Percentiles rank a stretch among this genome's conserved stretches.
phyloP scores from a whole-genome alignment of 2,113 vertebrate genomes.

The Thunnus maccoyii region DNA sequence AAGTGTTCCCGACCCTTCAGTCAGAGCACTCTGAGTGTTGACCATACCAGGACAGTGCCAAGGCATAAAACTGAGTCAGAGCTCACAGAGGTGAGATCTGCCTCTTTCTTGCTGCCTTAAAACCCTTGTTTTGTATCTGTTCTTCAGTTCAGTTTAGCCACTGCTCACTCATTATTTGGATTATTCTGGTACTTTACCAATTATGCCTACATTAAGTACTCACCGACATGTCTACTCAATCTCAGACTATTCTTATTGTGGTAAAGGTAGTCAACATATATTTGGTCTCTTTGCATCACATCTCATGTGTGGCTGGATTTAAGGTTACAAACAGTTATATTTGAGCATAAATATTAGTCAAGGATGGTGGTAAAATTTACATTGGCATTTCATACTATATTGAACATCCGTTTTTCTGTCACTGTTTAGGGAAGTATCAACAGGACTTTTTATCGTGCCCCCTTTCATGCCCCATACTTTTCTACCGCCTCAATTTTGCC shows the following conservation, averaged over 20 bases:
- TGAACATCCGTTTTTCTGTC: too few species aligned
- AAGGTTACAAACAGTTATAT: not conserved
- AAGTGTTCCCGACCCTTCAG: conserved; percentile 74
- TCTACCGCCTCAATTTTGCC: not conserved
- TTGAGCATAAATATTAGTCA: too few species aligned
- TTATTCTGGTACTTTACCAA: not conserved
- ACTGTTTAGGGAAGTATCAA: too few species aligned
- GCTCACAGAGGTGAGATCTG: conserved; percentile 80
- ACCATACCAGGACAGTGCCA: conserved; percentile 71
- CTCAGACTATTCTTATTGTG: not conserved
- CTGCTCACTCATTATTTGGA: not conserved
- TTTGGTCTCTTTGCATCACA: not conserved
- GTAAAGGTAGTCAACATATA: not conserved
- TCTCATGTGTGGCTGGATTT: not conserved
- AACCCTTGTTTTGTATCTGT: not conserved
- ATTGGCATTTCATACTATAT: too few species aligned
- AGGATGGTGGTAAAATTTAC: not conserved
- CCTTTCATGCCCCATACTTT: not conserved
- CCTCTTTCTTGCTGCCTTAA: not conserved
- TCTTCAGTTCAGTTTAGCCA: not conserved
- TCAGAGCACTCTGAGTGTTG: conserved; percentile 77
- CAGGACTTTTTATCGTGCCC: not conserved
- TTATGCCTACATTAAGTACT: not conserved
- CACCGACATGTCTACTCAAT: not conserved
- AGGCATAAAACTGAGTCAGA: conserved; percentile 64